phyloP scores from a whole-genome alignment of 2,888 invertebrate genomes.

The Phasia obesa region DNA sequence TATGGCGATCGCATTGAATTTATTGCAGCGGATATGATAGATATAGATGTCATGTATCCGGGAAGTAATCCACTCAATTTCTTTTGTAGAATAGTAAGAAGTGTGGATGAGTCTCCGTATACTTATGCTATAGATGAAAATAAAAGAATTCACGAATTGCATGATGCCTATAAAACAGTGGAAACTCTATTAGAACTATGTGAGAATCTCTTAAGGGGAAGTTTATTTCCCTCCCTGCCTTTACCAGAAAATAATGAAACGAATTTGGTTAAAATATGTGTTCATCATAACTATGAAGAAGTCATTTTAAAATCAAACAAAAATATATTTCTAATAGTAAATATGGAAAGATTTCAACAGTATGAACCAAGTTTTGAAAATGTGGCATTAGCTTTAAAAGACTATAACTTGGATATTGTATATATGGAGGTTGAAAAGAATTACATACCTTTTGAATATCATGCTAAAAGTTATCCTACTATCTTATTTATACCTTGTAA shows the following conservation, averaged over 20 bases:
- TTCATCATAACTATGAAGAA: constrained; percentile 68
- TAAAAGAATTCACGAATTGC: constrained; percentile 31
- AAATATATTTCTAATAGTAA: constrained; percentile 62
- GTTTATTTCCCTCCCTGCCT: constrained; percentile 46
- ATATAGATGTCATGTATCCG: constrained; percentile 56
- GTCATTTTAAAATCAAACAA: constrained; percentile 52
- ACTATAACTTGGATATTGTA: constrained; percentile 70
- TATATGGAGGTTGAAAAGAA: constrained; percentile 70
- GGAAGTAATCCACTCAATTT: constrained; percentile 28
- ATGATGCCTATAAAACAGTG: constrained; percentile 7
- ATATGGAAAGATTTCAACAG: constrained; percentile 3
- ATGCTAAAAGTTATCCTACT: constrained; percentile 40
- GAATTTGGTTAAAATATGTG: constrained; percentile 60
- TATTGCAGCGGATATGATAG: constrained; percentile 56
- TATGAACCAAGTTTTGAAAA: constrained; percentile 43
- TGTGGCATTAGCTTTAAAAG: constrained; percentile 57
- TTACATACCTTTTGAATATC: constrained; percentile 69
- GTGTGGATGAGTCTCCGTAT: constrained; percentile 15
- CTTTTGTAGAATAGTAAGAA: constrained; percentile 25
- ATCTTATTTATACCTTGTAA: constrained; percentile 60
- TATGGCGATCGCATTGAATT: constrained; percentile 57
- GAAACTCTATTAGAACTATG: constrained; percentile 66
- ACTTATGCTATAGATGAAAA: constrained; percentile 42
- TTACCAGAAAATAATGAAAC: constrained; percentile 45
- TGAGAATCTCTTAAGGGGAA: constrained; percentile 59